Conservation (phyloP, 2,797 vertebrate species). For the Capromys pilorides region DNA sequence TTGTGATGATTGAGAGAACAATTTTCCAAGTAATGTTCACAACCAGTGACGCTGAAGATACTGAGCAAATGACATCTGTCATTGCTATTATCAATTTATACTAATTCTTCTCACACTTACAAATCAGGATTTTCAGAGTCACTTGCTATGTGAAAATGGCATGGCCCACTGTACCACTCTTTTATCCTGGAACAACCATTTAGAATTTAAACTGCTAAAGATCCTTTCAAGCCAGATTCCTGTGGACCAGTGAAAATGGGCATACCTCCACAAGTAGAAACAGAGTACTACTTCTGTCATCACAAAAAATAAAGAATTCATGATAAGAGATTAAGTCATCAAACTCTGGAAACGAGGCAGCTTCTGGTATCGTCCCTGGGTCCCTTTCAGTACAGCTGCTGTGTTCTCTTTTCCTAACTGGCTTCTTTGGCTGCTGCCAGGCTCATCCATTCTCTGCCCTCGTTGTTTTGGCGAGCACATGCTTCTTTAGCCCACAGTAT, state of each 20-base stretch:
- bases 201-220: slow-evolving; percentile 67
- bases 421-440: neutral
- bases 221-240: slow-evolving; percentile 41
- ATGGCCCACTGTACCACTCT: too few relatives aligned
- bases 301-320: neutral
- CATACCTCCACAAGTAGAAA: neutral
- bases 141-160: neutral
- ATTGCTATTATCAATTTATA: neutral
- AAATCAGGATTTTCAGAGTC: neutral
- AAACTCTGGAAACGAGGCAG: neutral
- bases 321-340: neutral
- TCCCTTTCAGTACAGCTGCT: accelerated
- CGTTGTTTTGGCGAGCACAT: accelerated
- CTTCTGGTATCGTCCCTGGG: accelerated
- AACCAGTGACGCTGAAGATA: neutral
- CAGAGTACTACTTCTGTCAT: neutral
- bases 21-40: neutral
- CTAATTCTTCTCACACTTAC: neutral
- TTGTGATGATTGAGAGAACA: neutral
- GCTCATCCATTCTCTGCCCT: neutral
- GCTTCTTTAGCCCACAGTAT: neutral
- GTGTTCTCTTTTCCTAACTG: neutral
- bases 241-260: neutral
- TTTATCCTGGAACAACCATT: slow-evolving; percentile 52
- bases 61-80: neutral